Conservation (phyloP, 2,113 vertebrate genomes). For the Perca schrenkii region DNA sequence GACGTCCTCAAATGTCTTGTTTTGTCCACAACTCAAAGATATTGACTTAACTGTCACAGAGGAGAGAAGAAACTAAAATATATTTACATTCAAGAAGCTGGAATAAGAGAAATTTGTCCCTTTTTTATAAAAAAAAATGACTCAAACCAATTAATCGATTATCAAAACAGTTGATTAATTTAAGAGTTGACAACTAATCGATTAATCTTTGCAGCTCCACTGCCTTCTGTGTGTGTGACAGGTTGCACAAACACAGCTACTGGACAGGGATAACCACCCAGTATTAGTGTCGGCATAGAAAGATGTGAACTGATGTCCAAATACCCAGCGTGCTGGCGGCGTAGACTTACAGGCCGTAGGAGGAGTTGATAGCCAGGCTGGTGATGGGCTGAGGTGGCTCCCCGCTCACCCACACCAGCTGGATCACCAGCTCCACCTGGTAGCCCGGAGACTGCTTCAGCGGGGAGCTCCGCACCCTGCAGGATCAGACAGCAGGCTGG, state of each 20-base stretch:
- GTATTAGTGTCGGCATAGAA: background rate
- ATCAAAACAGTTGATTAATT: too few relatives aligned
- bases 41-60: too few relatives aligned
- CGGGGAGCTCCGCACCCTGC: constrained; percentile 93
- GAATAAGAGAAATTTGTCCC: too few relatives aligned
- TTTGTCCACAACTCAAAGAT: too few relatives aligned
- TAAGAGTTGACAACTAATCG: too few relatives aligned
- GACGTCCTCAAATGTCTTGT: too few relatives aligned
- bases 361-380: constrained; percentile 95
- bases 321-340: background rate
- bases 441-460: constrained; percentile 97
- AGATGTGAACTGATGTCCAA: constrained; percentile 7
- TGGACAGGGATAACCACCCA: background rate
- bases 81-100: too few relatives aligned
- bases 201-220: too few relatives aligned
- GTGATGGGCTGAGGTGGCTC: constrained; percentile 99
- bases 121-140: too few relatives aligned
- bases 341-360: constrained; percentile 93
- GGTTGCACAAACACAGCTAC: background rate
- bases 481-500: constrained; percentile 49
- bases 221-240: background rate
- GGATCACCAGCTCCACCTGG: constrained; percentile 95
- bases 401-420: constrained; percentile 97
- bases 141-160: too few relatives aligned
- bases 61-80: too few relatives aligned